Evolutionary conservation across 1,140 invertebrate genomes (phyloP), one percentile per base, ranked within the genome.

Genomic region (Thaumatotibia leucotreta): DNA sequence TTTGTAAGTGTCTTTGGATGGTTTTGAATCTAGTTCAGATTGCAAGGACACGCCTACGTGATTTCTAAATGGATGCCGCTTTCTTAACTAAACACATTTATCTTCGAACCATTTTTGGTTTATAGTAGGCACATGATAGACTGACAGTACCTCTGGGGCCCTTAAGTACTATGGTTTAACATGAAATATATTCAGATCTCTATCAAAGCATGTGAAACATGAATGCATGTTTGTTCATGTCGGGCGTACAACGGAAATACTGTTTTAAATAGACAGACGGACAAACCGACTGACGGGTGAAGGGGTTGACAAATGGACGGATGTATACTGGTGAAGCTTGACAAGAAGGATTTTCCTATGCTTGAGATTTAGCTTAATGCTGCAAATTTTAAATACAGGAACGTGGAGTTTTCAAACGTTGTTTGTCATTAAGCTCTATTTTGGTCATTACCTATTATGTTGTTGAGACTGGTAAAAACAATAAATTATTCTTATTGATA

Each of bases 21-120:
- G 22, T n/a, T 14, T n/a, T 14, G 5, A n/a, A 58, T 58, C 52
- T 58, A 29, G 23, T 29, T 0, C 52, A 27, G 24, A 58, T 31
- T 23, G n/a, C 58, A 54, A 65, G 69, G 64, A 52, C 10, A 22
- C 68, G 14, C 73, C 73, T 68, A 72, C 73, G 39, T 29, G 23
- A 5, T n/a, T 39, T 64, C 45, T 64, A 54, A 67, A 63, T 22
- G 62, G 62, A 33, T 32, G 5, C 24, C n/a, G 61, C 61, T 62
- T 35, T 62, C 61, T 62, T 33, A 32, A 33, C n/a, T 11, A n/a
- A 62, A 11, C 17, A 8, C 1, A 45, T 45, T 20, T 45, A 4
- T 45, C 39, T 45, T 45, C 39, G 20, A 20, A 9, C 39, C 39
- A 45, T 45, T 20, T 45, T 45, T 5, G 39, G 39, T 20, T 9